Conservation (phyloP, 1,140 invertebrate species). For the Hycleus cichorii region DNA sequence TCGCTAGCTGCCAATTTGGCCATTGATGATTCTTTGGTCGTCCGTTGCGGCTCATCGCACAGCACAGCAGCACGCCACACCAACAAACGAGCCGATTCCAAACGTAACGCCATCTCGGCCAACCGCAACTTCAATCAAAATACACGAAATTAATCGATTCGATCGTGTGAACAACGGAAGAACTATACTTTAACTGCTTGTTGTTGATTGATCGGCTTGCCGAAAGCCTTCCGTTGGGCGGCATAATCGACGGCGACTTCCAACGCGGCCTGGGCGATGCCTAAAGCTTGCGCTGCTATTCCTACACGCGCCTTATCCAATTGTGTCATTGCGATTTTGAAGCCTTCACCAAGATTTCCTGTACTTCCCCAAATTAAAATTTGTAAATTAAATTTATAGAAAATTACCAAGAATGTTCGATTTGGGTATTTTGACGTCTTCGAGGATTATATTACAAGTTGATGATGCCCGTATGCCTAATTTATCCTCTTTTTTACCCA, state of each 20-base stretch:
- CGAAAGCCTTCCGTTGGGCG: constrained; percentile 70
- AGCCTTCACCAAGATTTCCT: constrained; percentile 59
- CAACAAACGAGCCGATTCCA: constrained; percentile 72
- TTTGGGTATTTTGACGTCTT: constrained; percentile 61
- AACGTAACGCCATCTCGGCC: constrained; percentile 75
- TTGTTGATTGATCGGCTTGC: constrained; percentile 65
- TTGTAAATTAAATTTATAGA: neutral
- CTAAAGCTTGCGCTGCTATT: constrained; percentile 75
- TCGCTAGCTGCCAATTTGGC: constrained; percentile 82
- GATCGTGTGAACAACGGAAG: neutral
- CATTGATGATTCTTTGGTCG: constrained; percentile 73
- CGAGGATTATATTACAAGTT: constrained; percentile 67
- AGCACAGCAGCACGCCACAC: constrained; percentile 75
- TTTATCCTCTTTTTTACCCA: constrained; percentile 64
- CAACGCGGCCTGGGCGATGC: constrained; percentile 75
- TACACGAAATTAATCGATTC: neutral
- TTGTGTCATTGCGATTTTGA: constrained; percentile 81
- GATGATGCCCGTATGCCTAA: constrained; percentile 66
- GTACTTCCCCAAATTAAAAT: constrained; percentile 21
- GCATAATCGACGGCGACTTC: constrained; percentile 83
- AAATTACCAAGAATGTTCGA: constrained; percentile 52
- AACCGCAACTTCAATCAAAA: constrained; percentile 46
- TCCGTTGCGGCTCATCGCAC: constrained; percentile 56
- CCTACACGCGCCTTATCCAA: constrained; percentile 72
- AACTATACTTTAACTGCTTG: constrained; percentile 69